A percentile compares a stretch with the other conserved stretches of the same genome.
phyloP scores from a whole-genome alignment of 2,797 vertebrate species.

The Vespertilio murinus region DNA sequence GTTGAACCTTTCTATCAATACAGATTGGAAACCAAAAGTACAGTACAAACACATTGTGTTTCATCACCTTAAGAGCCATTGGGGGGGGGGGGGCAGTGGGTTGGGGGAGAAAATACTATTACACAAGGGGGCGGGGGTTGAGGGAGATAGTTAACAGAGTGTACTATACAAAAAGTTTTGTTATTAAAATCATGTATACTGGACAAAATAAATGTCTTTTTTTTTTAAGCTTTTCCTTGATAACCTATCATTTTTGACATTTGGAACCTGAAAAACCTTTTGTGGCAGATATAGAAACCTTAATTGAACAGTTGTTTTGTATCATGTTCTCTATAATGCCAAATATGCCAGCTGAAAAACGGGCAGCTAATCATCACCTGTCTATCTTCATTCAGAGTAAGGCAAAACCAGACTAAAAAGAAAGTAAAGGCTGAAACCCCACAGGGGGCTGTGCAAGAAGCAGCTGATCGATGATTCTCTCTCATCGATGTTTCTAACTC shows the following conservation, averaged over 20 bases:
- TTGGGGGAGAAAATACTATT: constrained; percentile 65
- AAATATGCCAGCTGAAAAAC: constrained; percentile 5
- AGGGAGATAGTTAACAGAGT: constrained; percentile 76
- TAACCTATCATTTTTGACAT: constrained; percentile 56
- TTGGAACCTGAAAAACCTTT: constrained; percentile 54
- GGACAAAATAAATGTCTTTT: constrained; percentile 82
- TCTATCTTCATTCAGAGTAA: constrained; percentile 22
- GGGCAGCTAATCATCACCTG: background rate
- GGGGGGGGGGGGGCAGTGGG: constrained; percentile 67
- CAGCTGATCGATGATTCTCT: too few relatives aligned
- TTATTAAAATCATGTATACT: constrained; percentile 88
- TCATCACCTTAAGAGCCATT: constrained; percentile 79
- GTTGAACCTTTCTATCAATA: constrained; percentile 79
- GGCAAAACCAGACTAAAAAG: background rate
- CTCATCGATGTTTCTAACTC: too few relatives aligned
- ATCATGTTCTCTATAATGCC: constrained; percentile 4
- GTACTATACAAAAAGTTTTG: constrained; percentile 86
- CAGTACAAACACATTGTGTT: constrained; percentile 72
- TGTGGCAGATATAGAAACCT: constrained; percentile 41
- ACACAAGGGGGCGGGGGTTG: constrained; percentile 6
- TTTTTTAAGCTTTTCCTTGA: constrained; percentile 76
- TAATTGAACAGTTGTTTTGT: constrained; percentile 53
- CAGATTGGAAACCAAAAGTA: constrained; percentile 75
- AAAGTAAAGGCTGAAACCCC: too few relatives aligned
- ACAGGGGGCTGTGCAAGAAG: too few relatives aligned